Percentiles rank a stretch among this genome's conserved stretches.
Evolutionary conservation across 35 echinoderm and acorn worm genomes (phyloP).

Genomic region (Apostichopus japonicus): DNA sequence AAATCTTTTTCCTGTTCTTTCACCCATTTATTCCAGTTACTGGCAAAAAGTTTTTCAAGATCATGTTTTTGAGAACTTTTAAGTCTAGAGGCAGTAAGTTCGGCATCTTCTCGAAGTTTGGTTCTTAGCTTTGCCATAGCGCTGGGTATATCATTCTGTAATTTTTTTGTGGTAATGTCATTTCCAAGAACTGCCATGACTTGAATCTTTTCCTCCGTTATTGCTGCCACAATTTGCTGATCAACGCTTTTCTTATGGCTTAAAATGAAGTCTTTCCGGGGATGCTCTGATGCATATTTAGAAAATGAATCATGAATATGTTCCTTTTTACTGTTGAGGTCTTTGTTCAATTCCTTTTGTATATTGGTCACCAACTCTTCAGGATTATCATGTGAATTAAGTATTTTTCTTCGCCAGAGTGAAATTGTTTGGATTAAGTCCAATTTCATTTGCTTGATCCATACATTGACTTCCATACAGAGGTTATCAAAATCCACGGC

Average conservation of each 20-base stretch:
- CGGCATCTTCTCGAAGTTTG: not conserved
- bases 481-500: constrained; percentile 10
- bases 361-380: not conserved
- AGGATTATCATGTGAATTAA: not conserved
- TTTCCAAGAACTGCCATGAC: not conserved
- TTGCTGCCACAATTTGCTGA: not conserved
- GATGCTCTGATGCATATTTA: not conserved
- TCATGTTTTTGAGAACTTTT: not conserved
- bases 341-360: constrained; percentile 3
- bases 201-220: not conserved
- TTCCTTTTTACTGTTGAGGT: not conserved
- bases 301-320: not conserved
- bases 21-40: constrained; percentile 14
- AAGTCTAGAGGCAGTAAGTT: not conserved
- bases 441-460: not conserved
- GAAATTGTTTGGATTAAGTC: not conserved
- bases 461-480: not conserved
- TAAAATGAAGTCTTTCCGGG: not conserved
- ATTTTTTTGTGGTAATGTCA: not conserved
- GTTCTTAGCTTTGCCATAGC: not conserved
- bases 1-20: not conserved
- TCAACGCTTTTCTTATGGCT: not conserved
- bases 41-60: not conserved
- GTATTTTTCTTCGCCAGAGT: constrained; percentile 9
- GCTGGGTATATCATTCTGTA: constrained; percentile 7